Evolutionary conservation across 2,888 invertebrate species (phyloP), one percentile per base, ranked within the genome.

Genomic region (Barypeithes pellucidus): DNA sequence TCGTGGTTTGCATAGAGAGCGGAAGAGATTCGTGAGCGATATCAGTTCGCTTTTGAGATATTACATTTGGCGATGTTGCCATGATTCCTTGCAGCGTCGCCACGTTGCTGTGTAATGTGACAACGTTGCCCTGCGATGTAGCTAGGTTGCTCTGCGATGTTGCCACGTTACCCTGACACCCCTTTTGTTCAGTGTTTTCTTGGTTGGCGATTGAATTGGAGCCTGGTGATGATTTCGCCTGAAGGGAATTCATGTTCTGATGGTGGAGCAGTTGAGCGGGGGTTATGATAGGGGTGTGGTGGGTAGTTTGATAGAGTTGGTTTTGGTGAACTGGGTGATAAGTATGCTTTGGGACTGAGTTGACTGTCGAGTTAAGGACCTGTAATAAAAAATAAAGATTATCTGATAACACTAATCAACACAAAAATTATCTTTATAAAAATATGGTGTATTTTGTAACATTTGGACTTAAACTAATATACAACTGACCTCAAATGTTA

Each of bases 261-360:
- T 68, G 75, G 22, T 75, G 75, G 2, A 72, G 68, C 8, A 75
- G 22, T 36, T 75, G 75, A 4, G 75, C 18, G 3, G 75, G 75
- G 8, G 69, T 75, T 36, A 75, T 69, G 12, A 75, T 75, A 5
- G 75, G 66, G 2, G 65, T 65, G 52, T 73, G 60, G 18, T 67
- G 67, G 16, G 72, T 12, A 24, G 50, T 43, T 39, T 62, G 72
- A 22, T 66, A 60, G 8, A 63, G 12, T 45, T 57, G 62, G 33
- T 11, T 0, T 33, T 57, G 54, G 33, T 65, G 50, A 1, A n/a
- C 29, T 39, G 61, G 29, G 16, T 54, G 52, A 14, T 16, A 62
- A 0, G 59, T 12, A n/a, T 47, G 18, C 20, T 67, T 67, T 20
- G 16, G 18, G 7, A 60, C 29, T 1, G 50, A 33, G 41, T 47